Percentiles rank a stretch among this genome's conserved stretches.
These are phyloP conservation scores for Papilio demoleus DNA, from an alignment of 2,888 invertebrate species.

Conservation along the genomic window DNA sequence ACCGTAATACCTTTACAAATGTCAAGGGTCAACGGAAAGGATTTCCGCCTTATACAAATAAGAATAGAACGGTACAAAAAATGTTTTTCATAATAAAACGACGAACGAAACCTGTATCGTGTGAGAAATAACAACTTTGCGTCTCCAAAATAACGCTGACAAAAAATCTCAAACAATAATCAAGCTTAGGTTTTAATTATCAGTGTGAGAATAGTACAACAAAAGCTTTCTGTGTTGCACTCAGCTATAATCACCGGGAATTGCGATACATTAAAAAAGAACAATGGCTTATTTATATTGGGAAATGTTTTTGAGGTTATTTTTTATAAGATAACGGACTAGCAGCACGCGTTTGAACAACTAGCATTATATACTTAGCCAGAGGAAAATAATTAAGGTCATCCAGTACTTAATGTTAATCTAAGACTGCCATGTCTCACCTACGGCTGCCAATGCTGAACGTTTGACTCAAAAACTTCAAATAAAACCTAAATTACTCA, in stretches of 20 bases:
- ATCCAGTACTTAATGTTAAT: too few species aligned
- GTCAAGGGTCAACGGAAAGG: conserved; percentile 65
- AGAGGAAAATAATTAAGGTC: too few species aligned
- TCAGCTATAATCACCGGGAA: conserved; percentile 23
- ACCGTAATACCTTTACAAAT: conserved; percentile 62
- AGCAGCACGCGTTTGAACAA: background rate
- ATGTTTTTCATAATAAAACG: background rate
- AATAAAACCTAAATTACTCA: too few species aligned
- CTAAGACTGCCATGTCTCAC: too few species aligned
- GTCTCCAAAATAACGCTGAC: conserved; percentile 25
- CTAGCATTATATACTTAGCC: too few species aligned
- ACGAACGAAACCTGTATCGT: conserved; percentile 9
- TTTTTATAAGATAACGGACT: background rate
- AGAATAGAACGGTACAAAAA: conserved; percentile 31
- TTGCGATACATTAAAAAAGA: conserved; percentile 11
- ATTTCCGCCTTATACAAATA: conserved; percentile 57
- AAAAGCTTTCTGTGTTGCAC: conserved; percentile 20
- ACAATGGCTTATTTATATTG: conserved; percentile 16
- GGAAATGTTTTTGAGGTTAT: conserved; percentile 10
- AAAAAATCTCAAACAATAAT: conserved; percentile 33
- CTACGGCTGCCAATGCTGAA: too few species aligned
- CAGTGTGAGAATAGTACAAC: conserved; percentile 33
- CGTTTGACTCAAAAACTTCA: too few species aligned
- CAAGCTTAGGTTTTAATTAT: conserved; percentile 35
- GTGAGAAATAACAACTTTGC: conserved; percentile 32